Conservation (phyloP, 2,113 vertebrate genomes). For the Scatophagus argus region DNA sequence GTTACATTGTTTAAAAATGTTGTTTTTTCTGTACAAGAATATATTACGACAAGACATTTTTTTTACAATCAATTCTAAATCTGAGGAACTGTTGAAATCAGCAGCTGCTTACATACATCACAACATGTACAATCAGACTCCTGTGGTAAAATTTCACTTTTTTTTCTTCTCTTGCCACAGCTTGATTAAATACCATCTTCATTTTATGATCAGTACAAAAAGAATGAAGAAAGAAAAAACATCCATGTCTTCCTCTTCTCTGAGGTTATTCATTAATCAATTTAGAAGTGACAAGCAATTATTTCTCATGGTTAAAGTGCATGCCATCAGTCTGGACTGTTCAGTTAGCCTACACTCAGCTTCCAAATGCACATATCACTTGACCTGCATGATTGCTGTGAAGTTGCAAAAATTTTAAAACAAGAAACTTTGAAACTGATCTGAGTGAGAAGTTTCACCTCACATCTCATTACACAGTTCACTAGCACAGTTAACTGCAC, state of each 20-base stretch:
- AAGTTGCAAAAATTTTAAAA: constrained; percentile 38
- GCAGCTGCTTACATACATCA: background rate
- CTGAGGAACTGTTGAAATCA: constrained; percentile 12
- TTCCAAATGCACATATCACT: constrained; percentile 42
- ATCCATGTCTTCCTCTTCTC: constrained; percentile 36
- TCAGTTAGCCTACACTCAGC: constrained; percentile 49
- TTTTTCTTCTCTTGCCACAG: constrained; percentile 5
- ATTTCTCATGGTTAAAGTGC: constrained; percentile 59
- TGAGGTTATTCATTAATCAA: constrained; percentile 64
- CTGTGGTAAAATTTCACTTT: background rate
- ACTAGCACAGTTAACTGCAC: background rate
- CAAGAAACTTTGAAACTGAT: constrained; percentile 46
- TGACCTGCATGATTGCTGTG: constrained; percentile 23
- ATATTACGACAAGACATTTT: background rate
- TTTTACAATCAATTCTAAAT: background rate
- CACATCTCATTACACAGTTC: constrained; percentile 17
- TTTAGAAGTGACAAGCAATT: constrained; percentile 64
- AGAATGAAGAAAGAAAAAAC: constrained; percentile 12
- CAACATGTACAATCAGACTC: background rate
- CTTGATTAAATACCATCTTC: constrained; percentile 30
- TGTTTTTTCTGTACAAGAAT: background rate
- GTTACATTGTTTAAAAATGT: background rate
- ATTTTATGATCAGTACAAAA: constrained; percentile 39
- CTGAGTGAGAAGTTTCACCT: constrained; percentile 15
- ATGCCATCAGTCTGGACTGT: constrained; percentile 56